phyloP scores from a whole-genome alignment of 2,113 vertebrate species.

The Sphyrna mokarran region DNA sequence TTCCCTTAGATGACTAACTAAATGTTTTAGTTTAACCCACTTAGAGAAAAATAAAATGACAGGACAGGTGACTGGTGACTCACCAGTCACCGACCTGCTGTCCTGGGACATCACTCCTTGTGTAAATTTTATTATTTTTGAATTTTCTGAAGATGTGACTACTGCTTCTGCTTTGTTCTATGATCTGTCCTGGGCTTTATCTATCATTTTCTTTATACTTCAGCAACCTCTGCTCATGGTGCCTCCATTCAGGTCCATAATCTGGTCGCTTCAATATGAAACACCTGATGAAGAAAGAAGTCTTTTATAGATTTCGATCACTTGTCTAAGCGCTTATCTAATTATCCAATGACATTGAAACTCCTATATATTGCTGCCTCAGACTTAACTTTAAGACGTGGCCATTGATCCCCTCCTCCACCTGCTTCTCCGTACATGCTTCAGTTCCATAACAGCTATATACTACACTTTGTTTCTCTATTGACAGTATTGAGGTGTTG shows the following conservation, averaged over 20 bases:
- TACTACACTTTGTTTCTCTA: not conserved
- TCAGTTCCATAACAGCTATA: not conserved
- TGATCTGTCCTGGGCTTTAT: not conserved
- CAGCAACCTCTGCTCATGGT: not conserved
- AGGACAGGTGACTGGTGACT: too few relatives aligned
- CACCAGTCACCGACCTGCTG: not conserved
- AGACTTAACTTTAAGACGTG: not conserved
- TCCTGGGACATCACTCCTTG: not conserved
- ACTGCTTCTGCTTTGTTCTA: not conserved
- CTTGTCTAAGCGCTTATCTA: not conserved
- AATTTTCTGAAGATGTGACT: not conserved
- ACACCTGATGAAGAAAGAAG: not conserved
- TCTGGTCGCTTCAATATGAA: not conserved
- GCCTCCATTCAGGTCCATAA: not conserved
- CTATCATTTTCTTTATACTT: not conserved
- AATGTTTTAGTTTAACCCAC: not conserved
- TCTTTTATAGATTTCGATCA: not conserved
- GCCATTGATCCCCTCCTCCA: not conserved
- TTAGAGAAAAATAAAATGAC: not conserved
- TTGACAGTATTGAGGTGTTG: not conserved
- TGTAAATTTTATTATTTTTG: not conserved
- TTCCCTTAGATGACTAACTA: not conserved
- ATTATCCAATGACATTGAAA: too few relatives aligned
- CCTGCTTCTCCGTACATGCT: not conserved
- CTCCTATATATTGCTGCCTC: not conserved